These are phyloP conservation scores for Felis catus DNA, from an alignment of 2,113 vertebrate species.

Conservation along the genomic window F.catus_Fca126_mat1.0 CM031416.1:70827001-70827500, in stretches of 20 bases:
- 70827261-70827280: neutral
- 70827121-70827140: neutral
- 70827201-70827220: neutral
- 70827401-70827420: neutral
- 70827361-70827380: neutral
- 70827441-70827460: constrained; percentile 16
- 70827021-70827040: neutral
- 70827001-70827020: neutral
- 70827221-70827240: neutral
- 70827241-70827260: neutral
- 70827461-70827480: constrained; percentile 45
- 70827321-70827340: neutral
- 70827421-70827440: constrained; percentile 6
- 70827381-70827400: constrained; percentile 41
- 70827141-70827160: neutral
- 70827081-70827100: neutral
- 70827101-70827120: neutral
- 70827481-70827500: constrained; percentile 39
- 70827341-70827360: neutral
- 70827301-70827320: neutral
- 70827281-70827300: neutral
- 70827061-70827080: neutral
- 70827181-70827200: neutral
- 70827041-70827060: neutral
- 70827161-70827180: neutral